A percentile compares a stretch with the other conserved stretches of the same genome.
phyloP scores from a whole-genome alignment of 2,888 invertebrate genomes.

The Steinernema hermaphroditum region DNA sequence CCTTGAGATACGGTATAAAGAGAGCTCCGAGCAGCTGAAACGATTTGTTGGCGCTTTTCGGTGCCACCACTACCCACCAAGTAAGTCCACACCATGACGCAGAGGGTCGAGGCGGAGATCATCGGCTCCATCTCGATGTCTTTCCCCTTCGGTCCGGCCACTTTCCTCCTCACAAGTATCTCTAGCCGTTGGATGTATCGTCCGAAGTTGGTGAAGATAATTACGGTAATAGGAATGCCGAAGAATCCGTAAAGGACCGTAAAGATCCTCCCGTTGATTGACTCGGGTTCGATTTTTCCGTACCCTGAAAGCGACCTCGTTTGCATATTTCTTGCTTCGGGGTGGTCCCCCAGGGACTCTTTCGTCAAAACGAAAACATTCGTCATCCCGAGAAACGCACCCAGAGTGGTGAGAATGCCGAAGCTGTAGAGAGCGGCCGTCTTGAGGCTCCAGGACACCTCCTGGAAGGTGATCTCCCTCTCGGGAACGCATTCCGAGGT shows the following conservation, averaged over 20 bases:
- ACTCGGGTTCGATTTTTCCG: slow-evolving; percentile 62
- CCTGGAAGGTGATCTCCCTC: neutral
- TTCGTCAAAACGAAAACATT: too few species aligned
- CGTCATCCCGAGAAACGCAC: slow-evolving; percentile 35
- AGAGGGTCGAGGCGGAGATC: slow-evolving; percentile 9
- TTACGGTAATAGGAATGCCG: slow-evolving; percentile 64
- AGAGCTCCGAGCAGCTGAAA: slow-evolving; percentile 9
- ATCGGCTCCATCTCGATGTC: slow-evolving; percentile 16
- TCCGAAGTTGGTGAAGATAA: slow-evolving; percentile 63
- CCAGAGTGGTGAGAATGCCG: slow-evolving; percentile 64
- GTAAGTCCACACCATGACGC: slow-evolving; percentile 13
- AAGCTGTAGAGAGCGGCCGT: slow-evolving; percentile 62
- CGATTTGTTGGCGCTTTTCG: too few species aligned
- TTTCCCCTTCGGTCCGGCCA: neutral
- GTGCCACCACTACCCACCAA: neutral
- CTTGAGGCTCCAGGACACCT: slow-evolving; percentile 55
- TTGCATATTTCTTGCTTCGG: neutral
- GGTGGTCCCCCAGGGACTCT: too few species aligned
- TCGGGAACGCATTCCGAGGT: slow-evolving; percentile 17
- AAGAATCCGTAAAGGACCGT: slow-evolving; percentile 64
- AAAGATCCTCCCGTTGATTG: slow-evolving; percentile 59
- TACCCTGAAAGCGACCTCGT: slow-evolving; percentile 51
- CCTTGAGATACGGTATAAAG: slow-evolving; percentile 37
- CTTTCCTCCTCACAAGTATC: slow-evolving; percentile 37
- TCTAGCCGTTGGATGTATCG: slow-evolving; percentile 59